Conservation (phyloP, 2,113 vertebrate genomes). For the Pagrus major region DNA sequence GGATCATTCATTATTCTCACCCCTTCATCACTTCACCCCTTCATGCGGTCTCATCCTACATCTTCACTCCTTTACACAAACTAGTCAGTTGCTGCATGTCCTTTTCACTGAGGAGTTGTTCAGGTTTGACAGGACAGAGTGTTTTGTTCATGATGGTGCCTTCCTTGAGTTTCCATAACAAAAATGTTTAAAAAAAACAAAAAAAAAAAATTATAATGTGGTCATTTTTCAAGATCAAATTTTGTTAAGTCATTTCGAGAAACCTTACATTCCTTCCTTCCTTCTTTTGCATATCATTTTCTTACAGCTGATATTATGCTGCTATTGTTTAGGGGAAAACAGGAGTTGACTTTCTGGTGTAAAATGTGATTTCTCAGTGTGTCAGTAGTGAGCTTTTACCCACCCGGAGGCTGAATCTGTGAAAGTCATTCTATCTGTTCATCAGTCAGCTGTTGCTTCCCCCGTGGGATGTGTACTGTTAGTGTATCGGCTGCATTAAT, state of each 20-base stretch:
- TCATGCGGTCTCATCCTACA: background rate
- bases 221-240: constrained; percentile 47
- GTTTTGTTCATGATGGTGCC: constrained; percentile 78
- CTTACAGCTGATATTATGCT: constrained; percentile 56
- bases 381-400: constrained; percentile 47
- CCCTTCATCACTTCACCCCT: background rate
- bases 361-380: constrained; percentile 20
- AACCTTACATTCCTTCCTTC: constrained; percentile 60
- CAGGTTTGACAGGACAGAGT: constrained; percentile 37
- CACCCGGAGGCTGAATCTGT: constrained; percentile 28
- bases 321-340: constrained; percentile 57
- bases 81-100: constrained; percentile 42
- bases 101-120: constrained; percentile 21
- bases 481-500: constrained; percentile 36
- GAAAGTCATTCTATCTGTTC: constrained; percentile 3
- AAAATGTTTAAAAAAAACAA: constrained; percentile 7
- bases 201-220: background rate
- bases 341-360: constrained; percentile 25
- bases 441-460: constrained; percentile 36
- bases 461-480: constrained; percentile 31
- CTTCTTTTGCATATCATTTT: constrained; percentile 62
- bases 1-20: constrained; percentile 11
- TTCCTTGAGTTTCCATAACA: constrained; percentile 63
- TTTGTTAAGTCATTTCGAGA: constrained; percentile 37
- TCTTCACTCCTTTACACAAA: background rate